Percentiles rank a stretch among this genome's conserved stretches.
Evolutionary conservation across 2,888 invertebrate species (phyloP).

Genomic region (Pedicia rivosa): DNA sequence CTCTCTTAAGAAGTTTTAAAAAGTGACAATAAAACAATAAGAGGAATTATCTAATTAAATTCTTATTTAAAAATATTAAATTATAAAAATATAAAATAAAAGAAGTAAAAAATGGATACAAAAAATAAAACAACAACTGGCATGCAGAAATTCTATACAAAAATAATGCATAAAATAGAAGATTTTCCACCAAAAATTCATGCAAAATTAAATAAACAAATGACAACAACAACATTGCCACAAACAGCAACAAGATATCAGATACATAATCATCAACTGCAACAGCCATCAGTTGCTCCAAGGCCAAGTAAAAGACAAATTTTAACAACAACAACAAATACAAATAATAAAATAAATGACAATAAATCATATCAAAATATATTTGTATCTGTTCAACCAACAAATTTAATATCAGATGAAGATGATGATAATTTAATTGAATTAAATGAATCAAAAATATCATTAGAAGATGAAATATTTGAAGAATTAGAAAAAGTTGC

Average conservation of each 20-base stretch:
- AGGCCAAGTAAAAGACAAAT: neutral
- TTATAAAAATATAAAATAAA: neutral
- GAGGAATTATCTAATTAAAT: no score
- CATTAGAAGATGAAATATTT: slow-evolving; percentile 29
- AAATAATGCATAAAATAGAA: slow-evolving; percentile 29
- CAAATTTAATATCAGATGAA: no score
- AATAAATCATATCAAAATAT: neutral
- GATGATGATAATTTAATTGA: slow-evolving; percentile 12
- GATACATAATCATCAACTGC: no score
- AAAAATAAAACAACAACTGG: slow-evolving; percentile 14
- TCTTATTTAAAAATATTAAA: no score
- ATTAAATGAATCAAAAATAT: slow-evolving; percentile 23
- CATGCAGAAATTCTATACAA: slow-evolving; percentile 24
- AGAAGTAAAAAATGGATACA: slow-evolving; percentile 8
- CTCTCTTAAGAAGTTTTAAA: no score
- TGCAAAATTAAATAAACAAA: slow-evolving; percentile 22
- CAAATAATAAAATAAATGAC: neutral
- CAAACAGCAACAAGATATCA: no score
- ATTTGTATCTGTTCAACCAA: no score
- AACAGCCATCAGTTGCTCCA: slow-evolving; percentile 6
- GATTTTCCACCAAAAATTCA: slow-evolving; percentile 25
- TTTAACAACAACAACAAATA: neutral
- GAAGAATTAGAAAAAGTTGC: slow-evolving; percentile 30
- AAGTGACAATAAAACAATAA: no score
- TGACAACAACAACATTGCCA: slow-evolving; percentile 9